A percentile compares a stretch with the other conserved stretches of the same genome.
phyloP scores from a whole-genome alignment of 2,888 invertebrate species.

The Himalopsyche anomala region DNA sequence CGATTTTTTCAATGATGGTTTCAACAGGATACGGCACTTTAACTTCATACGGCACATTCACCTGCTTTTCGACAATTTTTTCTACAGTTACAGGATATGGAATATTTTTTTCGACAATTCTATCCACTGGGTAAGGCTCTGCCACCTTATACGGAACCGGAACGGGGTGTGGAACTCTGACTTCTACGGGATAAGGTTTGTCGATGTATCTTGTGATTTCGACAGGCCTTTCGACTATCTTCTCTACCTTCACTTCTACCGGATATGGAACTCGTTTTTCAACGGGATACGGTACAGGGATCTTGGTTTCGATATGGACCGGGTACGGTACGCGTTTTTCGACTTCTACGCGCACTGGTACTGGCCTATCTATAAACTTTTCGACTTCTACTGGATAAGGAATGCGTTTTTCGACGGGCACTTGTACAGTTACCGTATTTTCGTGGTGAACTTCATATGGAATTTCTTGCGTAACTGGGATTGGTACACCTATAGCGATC shows the following conservation, averaged over 20 bases:
- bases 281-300: conserved; percentile 72
- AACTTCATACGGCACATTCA: conserved; percentile 75
- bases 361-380: conserved; percentile 74
- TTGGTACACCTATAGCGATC: conserved; percentile 67
- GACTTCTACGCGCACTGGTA: conserved; percentile 76
- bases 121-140: conserved; percentile 76
- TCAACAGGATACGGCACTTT: conserved; percentile 73
- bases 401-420: conserved; percentile 73
- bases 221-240: conserved; percentile 77
- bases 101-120: conserved; percentile 75
- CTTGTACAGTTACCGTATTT: conserved; percentile 70
- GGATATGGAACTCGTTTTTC: conserved; percentile 73
- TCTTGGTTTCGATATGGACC: conserved; percentile 72
- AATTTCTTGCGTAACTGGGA: conserved; percentile 70
- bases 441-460: conserved; percentile 37
- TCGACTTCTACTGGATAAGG: conserved; percentile 76
- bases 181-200: conserved; percentile 73
- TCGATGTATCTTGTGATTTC: conserved; percentile 74
- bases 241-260: conserved; percentile 70
- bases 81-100: conserved; percentile 72
- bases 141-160: conserved; percentile 71
- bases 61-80: conserved; percentile 78
- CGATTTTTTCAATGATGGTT: conserved; percentile 72
- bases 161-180: conserved; percentile 72
- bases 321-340: conserved; percentile 76